Conservation (phyloP, 1,140 invertebrate genomes). For the Diachasma alloeum region DNA sequence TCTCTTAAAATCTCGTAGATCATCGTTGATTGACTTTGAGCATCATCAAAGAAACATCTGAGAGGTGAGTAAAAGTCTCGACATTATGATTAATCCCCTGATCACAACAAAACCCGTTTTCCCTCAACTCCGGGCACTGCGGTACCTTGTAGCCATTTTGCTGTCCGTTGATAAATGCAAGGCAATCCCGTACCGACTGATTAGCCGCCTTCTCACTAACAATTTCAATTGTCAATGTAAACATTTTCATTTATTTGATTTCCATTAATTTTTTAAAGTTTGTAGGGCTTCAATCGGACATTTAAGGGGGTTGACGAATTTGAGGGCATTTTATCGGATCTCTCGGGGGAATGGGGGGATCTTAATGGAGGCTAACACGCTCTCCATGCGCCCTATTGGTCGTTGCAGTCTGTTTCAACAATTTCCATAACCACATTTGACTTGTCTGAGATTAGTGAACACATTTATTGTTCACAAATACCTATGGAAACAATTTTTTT, state of each 20-base stretch:
- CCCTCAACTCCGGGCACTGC: neutral
- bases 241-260: neutral
- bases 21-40: neutral
- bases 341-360: neutral
- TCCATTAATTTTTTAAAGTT: neutral
- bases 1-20: slow-evolving; percentile 9
- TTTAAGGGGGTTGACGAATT: neutral
- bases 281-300: neutral
- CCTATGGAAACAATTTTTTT: too few species aligned
- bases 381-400: slow-evolving; percentile 24
- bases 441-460: neutral
- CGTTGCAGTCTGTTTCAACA: slow-evolving; percentile 9
- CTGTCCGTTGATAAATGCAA: slow-evolving; percentile 65
- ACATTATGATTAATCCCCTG: neutral
- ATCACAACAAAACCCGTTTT: slow-evolving; percentile 9
- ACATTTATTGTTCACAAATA: neutral
- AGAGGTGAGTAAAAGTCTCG: neutral
- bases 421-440: neutral
- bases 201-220: slow-evolving; percentile 36
- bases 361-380: neutral
- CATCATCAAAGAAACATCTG: neutral
- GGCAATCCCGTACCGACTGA: slow-evolving; percentile 64
- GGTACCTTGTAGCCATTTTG: slow-evolving; percentile 60
- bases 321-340: neutral
- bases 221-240: slow-evolving; percentile 33